Evolutionary conservation across 1,140 invertebrate genomes (phyloP).

Genomic region (Drosophila pectinifera): DNA sequence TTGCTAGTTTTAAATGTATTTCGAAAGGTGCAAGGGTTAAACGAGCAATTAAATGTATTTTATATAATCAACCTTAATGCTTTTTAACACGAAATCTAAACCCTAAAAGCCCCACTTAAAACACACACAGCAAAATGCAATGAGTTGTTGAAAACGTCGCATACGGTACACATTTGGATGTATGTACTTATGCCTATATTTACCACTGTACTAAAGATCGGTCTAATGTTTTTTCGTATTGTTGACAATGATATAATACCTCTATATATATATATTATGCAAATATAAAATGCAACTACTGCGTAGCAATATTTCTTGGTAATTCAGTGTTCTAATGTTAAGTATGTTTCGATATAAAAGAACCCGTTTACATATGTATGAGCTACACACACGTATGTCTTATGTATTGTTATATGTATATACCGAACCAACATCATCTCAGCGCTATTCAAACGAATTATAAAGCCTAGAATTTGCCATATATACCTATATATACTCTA

Average conservation of each 20-base stretch:
- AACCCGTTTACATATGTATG: conserved; percentile 68
- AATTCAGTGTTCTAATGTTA: conserved; percentile 77
- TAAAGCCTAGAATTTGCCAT: conserved; percentile 77
- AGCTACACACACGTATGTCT: conserved; percentile 77
- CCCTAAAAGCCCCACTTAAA: conserved; percentile 12
- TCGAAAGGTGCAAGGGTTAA: conserved; percentile 61
- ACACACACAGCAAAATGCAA: conserved; percentile 56
- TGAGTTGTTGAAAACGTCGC: conserved; percentile 63
- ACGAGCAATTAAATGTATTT: conserved; percentile 35
- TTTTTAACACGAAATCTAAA: conserved; percentile 35
- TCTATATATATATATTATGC: conserved; percentile 39
- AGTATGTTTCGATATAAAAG: conserved; percentile 73
- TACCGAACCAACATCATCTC: conserved; percentile 59
- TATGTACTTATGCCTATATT: conserved; percentile 48
- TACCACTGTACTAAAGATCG: conserved; percentile 64
- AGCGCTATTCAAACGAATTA: conserved; percentile 64
- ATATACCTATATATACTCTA: conserved; percentile 55
- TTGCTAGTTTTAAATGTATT: conserved; percentile 71
- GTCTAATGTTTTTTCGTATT: conserved; percentile 71
- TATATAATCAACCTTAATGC: conserved; percentile 47
- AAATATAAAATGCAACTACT: conserved; percentile 52
- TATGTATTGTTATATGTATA: conserved; percentile 84
- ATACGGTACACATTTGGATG: conserved; percentile 49
- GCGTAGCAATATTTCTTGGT: conserved; percentile 77
- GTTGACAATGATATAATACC: conserved; percentile 46